A percentile compares a stretch with the other conserved stretches of the same genome.
Conservation (phyloP, 2,888 invertebrate species). For the Limenitis camilla region DNA sequence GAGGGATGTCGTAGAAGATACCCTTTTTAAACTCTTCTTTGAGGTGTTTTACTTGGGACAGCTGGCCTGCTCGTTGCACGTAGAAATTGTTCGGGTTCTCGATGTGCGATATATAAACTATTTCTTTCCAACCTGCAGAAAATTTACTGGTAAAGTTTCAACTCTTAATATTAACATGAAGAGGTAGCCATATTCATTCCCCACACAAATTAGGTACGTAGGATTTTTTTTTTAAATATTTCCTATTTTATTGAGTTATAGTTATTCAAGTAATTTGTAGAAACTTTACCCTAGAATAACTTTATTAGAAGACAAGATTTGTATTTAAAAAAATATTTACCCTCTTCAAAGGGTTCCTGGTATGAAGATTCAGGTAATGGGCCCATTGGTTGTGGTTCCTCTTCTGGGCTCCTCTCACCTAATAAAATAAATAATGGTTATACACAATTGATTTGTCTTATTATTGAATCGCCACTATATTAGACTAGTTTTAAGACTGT, state of each 20-base stretch:
- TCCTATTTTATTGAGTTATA: no score
- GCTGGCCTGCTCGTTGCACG: constrained; percentile 65
- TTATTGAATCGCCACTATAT: no score
- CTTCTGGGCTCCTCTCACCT: constrained; percentile 39
- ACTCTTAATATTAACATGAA: no score
- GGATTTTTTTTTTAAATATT: no score
- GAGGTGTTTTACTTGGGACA: constrained; percentile 50
- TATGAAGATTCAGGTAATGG: constrained; percentile 45
- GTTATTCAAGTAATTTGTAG: no score
- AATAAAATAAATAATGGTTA: no score
- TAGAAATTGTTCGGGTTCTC: constrained; percentile 77
- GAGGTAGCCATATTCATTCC: not conserved
- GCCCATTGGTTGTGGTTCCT: constrained; percentile 39
- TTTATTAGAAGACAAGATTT: no score
- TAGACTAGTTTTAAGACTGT: no score
- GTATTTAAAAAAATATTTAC: constrained; percentile 31
- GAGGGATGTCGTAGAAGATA: constrained; percentile 44
- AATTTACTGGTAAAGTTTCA: not conserved
- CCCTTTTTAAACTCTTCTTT: constrained; percentile 53
- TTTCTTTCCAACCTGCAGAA: constrained; percentile 50
- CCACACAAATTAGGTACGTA: no score
- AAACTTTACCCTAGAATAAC: no score
- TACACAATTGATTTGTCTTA: no score
- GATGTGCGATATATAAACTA: constrained; percentile 74
- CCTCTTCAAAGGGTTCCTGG: constrained; percentile 48